Evolutionary conservation across 1,140 invertebrate species (phyloP).

Genomic region (Pinna nobilis): DNA sequence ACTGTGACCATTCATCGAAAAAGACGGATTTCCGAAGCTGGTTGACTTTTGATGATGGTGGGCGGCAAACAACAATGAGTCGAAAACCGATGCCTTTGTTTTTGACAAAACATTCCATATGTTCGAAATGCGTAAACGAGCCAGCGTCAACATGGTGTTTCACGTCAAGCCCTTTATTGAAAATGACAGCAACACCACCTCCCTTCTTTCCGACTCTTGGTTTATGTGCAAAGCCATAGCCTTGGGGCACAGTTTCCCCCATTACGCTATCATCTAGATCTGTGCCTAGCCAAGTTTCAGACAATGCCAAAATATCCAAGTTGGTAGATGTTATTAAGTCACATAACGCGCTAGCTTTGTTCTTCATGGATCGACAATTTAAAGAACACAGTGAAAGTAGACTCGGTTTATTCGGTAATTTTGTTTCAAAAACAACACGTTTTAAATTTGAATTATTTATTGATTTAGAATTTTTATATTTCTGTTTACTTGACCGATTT

Average conservation of each 20-base stretch:
- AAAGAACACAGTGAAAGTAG: not conserved
- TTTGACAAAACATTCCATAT: not conserved
- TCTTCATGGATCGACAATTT: constrained; percentile 13
- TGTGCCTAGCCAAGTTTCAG: constrained; percentile 14
- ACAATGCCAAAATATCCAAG: constrained; percentile 1
- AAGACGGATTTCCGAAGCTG: not conserved
- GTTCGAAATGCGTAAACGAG: constrained; percentile 21
- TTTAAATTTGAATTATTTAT: too few relatives aligned
- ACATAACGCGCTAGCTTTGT: not conserved
- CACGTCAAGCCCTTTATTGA: not conserved
- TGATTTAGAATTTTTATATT: too few relatives aligned
- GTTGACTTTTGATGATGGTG: constrained; percentile 13
- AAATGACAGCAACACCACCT: not conserved
- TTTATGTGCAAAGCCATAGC: not conserved
- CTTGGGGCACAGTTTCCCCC: not conserved
- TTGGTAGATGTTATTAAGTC: constrained; percentile 1
- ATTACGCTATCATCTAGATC: not conserved
- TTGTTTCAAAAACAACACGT: not conserved
- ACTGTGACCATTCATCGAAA: constrained; percentile 21
- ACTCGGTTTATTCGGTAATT: not conserved
- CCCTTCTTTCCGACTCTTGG: not conserved
- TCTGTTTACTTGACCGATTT: too few relatives aligned
- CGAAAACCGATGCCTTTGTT: not conserved
- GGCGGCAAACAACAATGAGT: constrained; percentile 9
- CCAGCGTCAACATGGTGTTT: not conserved